These are phyloP conservation scores for Cyclina sinensis DNA, from an alignment of 1,140 invertebrate genomes.

Conservation along the genomic window DNA sequence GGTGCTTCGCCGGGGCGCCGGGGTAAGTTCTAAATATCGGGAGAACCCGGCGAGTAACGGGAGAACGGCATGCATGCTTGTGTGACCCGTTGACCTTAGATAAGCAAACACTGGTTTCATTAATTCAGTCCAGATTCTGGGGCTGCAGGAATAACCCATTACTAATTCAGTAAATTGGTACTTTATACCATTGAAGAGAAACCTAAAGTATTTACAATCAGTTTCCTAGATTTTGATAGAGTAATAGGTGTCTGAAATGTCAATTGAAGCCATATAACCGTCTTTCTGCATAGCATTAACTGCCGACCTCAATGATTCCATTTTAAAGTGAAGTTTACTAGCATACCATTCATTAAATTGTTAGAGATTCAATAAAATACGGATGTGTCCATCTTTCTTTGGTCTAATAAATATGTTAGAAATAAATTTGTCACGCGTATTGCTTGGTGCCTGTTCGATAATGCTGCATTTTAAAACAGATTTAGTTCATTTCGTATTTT, in stretches of 20 bases:
- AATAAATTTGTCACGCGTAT: slow-evolving; percentile 20
- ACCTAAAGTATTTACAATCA: slow-evolving; percentile 32
- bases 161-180: slow-evolving; percentile 44
- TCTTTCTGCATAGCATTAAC: slow-evolving; percentile 13
- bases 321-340: slow-evolving; percentile 15
- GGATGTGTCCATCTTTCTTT: slow-evolving; percentile 7
- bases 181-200: slow-evolving; percentile 11
- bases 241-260: slow-evolving; percentile 2
- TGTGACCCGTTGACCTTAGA: too few species aligned
- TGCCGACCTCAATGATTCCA: slow-evolving; percentile 31
- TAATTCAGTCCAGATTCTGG: slow-evolving; percentile 31
- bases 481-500: slow-evolving; percentile 33
- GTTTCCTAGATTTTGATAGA: slow-evolving; percentile 11
- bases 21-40: too few species aligned
- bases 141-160: slow-evolving; percentile 24
- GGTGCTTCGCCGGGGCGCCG: too few species aligned
- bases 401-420: slow-evolving; percentile 4
- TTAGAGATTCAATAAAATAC: slow-evolving; percentile 29
- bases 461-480: slow-evolving; percentile 17
- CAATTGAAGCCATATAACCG: slow-evolving; percentile 20
- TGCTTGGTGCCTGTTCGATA: slow-evolving; percentile 6
- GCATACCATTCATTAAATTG: slow-evolving; percentile 28
- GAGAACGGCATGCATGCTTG: too few species aligned
- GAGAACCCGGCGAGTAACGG: too few species aligned
- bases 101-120: too few species aligned